Percentiles rank a stretch among this genome's conserved stretches.
These are phyloP conservation scores for Arbacia lixula DNA, from an alignment of 53 echinoderm and acorn worm genomes.

Conservation along the genomic window DNA sequence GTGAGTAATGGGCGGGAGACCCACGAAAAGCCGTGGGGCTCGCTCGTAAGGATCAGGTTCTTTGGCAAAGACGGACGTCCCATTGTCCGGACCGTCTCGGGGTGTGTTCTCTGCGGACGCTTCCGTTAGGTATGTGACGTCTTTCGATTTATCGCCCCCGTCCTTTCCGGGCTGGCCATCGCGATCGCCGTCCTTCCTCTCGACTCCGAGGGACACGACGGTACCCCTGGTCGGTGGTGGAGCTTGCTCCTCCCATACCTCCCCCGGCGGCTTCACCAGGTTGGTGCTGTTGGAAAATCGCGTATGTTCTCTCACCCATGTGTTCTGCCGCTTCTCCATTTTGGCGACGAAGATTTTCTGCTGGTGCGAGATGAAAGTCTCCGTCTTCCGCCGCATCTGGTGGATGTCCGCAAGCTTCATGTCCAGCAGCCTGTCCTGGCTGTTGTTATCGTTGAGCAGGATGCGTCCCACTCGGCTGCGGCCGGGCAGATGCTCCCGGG, in stretches of 20 bases:
- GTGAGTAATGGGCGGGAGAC: constrained; percentile 35
- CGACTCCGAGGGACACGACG: constrained; percentile 7
- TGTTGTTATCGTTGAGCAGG: constrained; percentile 76
- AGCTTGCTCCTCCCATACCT: background rate
- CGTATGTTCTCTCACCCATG: constrained; percentile 82
- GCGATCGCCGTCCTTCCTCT: background rate
- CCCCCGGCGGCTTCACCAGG: background rate
- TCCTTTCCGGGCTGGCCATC: background rate
- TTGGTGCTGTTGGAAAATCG: constrained; percentile 71
- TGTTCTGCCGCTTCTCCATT: constrained; percentile 86
- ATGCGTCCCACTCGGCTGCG: constrained; percentile 82
- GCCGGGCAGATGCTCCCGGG: constrained; percentile 74
- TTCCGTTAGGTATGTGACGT: constrained; percentile 38
- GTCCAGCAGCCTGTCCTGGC: constrained; percentile 72
- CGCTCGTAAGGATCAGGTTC: constrained; percentile 9
- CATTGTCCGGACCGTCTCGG: background rate
- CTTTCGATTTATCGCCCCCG: background rate
- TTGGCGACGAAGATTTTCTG: constrained; percentile 84
- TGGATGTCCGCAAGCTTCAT: constrained; percentile 85
- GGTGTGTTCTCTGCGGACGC: background rate
- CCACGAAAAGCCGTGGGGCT: constrained; percentile 18
- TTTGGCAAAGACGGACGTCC: constrained; percentile 17
- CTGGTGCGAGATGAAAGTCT: constrained; percentile 75
- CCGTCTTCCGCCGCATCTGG: constrained; percentile 71
- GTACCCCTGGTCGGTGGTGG: constrained; percentile 31